These are phyloP conservation scores for Petrocephalus zakoni DNA, from an alignment of 2,113 vertebrate species.

Conservation along the genomic window DNA sequence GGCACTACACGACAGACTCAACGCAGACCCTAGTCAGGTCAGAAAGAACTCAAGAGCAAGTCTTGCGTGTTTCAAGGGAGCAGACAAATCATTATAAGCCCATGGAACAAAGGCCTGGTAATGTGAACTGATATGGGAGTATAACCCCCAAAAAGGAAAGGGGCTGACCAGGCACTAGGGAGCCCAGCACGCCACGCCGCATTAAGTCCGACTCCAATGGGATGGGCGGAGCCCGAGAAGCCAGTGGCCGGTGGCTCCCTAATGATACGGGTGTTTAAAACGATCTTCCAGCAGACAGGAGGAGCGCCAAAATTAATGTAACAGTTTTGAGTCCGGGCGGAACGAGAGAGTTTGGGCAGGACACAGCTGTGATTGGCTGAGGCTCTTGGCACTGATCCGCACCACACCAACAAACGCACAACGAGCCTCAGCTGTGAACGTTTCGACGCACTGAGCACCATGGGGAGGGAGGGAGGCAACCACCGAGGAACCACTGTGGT, in stretches of 20 bases:
- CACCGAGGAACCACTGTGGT: background rate
- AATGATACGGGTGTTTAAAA: background rate
- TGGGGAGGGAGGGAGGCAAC: background rate
- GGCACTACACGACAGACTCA: background rate
- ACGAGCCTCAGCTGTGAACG: background rate
- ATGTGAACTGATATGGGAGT: background rate
- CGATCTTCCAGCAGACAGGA: background rate
- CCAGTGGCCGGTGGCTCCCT: background rate
- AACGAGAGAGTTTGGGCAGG: background rate
- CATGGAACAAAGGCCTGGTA: background rate
- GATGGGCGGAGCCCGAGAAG: background rate
- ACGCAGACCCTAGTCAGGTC: background rate
- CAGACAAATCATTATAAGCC: background rate
- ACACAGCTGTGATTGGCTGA: background rate
- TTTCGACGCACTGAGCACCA: background rate
- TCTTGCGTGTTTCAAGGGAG: background rate
- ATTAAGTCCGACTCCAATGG: background rate
- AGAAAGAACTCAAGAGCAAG: background rate
- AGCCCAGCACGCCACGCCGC: background rate
- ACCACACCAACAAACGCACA: background rate
- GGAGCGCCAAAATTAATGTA: background rate
- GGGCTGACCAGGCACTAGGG: background rate
- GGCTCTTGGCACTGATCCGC: background rate
- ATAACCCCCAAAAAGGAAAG: background rate
- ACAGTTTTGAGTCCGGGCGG: background rate